Evolutionary conservation across 1,140 invertebrate genomes (phyloP).

Genomic region (Scaptomyza pallida): DNA sequence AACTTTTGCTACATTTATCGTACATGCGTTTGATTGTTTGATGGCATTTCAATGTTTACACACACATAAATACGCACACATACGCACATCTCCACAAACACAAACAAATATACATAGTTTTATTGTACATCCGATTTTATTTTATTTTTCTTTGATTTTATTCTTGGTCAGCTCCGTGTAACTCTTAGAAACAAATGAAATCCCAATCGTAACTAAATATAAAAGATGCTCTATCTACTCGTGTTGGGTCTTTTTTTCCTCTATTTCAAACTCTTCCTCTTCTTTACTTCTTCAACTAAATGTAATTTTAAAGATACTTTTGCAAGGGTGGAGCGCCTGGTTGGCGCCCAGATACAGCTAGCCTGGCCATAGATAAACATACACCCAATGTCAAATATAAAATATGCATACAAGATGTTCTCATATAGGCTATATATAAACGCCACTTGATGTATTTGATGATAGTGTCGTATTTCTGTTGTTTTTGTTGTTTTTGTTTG

Average conservation of each 20-base stretch:
- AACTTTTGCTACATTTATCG: constrained; percentile 52
- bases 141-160: constrained; percentile 34
- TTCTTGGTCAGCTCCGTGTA: constrained; percentile 39
- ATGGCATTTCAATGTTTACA: constrained; percentile 41
- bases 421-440: constrained; percentile 53
- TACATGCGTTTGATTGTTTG: constrained; percentile 18
- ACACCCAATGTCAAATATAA: constrained; percentile 51
- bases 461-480: not conserved
- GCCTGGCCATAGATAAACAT: constrained; percentile 45
- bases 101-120: constrained; percentile 46
- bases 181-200: constrained; percentile 56
- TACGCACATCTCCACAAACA: no score
- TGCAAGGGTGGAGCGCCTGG: constrained; percentile 43
- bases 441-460: constrained; percentile 41
- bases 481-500: constrained; percentile 11
- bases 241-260: constrained; percentile 54
- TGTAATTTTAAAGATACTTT: constrained; percentile 80
- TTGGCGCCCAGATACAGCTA: constrained; percentile 58
- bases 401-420: constrained; percentile 49
- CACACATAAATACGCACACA: not conserved
- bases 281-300: constrained; percentile 73
- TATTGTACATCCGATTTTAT: constrained; percentile 73
- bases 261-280: constrained; percentile 27
- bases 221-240: constrained; percentile 70
- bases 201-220: constrained; percentile 56